Conservation (phyloP, 2,113 vertebrate species). For the Anoplopoma fimbria region DNA sequence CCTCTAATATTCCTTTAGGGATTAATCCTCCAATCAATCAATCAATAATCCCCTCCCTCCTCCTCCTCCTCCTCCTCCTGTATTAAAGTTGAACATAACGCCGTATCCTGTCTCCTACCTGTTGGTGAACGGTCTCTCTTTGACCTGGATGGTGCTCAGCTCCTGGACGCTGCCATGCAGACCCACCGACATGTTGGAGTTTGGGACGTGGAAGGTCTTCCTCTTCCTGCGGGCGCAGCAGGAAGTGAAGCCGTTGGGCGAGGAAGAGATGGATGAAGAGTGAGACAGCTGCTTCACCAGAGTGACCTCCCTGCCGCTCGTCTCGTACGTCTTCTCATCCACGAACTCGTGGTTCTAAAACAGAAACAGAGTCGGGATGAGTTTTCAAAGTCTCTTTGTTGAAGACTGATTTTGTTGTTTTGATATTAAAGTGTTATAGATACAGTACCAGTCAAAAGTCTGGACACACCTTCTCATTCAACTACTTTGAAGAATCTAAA, state of each 20-base stretch:
- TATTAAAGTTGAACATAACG: too few species aligned
- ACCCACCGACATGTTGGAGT: constrained; percentile 83
- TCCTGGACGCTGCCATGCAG: constrained; percentile 90
- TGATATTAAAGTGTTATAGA: too few species aligned
- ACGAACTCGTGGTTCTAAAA: constrained; percentile 94
- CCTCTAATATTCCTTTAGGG: neutral
- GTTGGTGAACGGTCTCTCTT: constrained; percentile 90
- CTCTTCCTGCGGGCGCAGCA: constrained; percentile 92
- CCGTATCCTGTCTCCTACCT: constrained; percentile 85
- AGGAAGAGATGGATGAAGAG: constrained; percentile 87
- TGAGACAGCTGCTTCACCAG: constrained; percentile 87
- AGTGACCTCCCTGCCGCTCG: constrained; percentile 89
- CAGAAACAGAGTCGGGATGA: neutral
- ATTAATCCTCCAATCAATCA: too few species aligned
- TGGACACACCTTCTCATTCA: too few species aligned
- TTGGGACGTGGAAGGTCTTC: constrained; percentile 91
- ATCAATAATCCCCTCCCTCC: too few species aligned
- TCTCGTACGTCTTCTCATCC: constrained; percentile 91
- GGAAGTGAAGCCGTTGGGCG: constrained; percentile 87
- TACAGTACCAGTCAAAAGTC: too few species aligned
- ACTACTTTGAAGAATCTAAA: too few species aligned
- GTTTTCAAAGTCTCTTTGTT: too few species aligned
- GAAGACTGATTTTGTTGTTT: too few species aligned
- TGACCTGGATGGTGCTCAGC: constrained; percentile 96
- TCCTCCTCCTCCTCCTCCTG: too few species aligned